Base-by-base conservation (phyloP, 2,888 invertebrate genomes). In the Dichetophora obliterata region DNA sequence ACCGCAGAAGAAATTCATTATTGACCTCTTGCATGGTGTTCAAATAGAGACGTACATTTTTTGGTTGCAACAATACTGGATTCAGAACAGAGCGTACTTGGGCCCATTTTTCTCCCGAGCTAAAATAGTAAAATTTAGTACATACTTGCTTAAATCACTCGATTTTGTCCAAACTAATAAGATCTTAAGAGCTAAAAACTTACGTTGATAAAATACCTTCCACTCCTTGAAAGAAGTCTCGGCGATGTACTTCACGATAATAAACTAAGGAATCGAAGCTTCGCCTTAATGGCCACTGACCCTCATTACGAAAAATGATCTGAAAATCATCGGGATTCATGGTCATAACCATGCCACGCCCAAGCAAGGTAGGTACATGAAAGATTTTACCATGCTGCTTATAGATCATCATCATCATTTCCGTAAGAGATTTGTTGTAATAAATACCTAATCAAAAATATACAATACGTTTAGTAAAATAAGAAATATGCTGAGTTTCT, bases 41-140 rank as follows among this genome's bases (percentile, higher is more conserved):
- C 5, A 90, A 84, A 77, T 92, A 91, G 5, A 90, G 85, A 84
- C 90, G 91, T 0, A 91, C 88, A 19, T 90, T 84, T 84, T 91
- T 91, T 0, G 93, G 92, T 82, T 92, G 91, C 86, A 94, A 88
- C 89, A 94, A 89, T 54, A 92, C 90, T 77, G 92, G 92, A 85
- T 93, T 93, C 0, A 93, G 92, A 81, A 91, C 92, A 5, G 91
- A 91, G 27, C 94, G 90, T 77, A 93, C 91, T 73, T 91, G 90
- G 54, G 92, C 91, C 94, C 94, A 94, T 82, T 52, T 57, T 43
- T 91, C 90, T 1, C 93, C 93, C 4, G 68, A 68, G 4, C 68
- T 63, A 2, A 27, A 14, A 54, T 11, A 14, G 11, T 43, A 31
- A 31, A 31, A 31, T 31, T 4, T 31, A 31, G 5, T 31, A 31